Percentiles rank a stretch among this genome's conserved stretches.
Conservation (phyloP, 2,888 invertebrate species). For the Dryobota labecula region DNA sequence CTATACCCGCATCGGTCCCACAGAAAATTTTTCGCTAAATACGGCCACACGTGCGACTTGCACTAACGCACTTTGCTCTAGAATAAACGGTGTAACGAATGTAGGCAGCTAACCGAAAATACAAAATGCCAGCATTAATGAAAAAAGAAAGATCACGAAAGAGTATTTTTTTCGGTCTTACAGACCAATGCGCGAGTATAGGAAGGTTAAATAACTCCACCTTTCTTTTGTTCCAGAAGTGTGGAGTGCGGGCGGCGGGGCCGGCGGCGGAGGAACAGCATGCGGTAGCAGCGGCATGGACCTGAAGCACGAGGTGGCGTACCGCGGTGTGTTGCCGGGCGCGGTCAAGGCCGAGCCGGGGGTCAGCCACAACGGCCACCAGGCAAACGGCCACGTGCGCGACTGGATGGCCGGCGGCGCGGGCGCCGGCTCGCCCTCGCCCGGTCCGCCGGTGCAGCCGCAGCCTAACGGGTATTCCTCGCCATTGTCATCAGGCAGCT, state of each 20-base stretch:
- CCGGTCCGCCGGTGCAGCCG: conserved; percentile 91
- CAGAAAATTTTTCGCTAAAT: too few relatives aligned
- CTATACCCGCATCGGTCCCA: too few relatives aligned
- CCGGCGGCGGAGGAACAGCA: conserved; percentile 87
- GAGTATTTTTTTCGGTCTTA: too few relatives aligned
- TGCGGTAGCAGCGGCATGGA: conserved; percentile 91
- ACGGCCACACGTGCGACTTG: too few relatives aligned
- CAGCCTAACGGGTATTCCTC: conserved; percentile 95
- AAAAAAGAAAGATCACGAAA: too few relatives aligned
- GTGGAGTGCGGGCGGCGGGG: conserved; percentile 89
- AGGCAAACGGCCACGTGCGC: conserved; percentile 86
- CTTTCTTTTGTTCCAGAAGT: conserved; percentile 79
- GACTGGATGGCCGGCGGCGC: conserved; percentile 89
- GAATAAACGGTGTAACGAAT: too few relatives aligned
- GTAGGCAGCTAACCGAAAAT: too few relatives aligned
- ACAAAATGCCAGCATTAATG: too few relatives aligned
- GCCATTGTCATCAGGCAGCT: conserved; percentile 96
- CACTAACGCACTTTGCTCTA: too few relatives aligned
- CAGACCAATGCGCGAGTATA: too few relatives aligned
- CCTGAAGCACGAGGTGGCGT: conserved; percentile 92
- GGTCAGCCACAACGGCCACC: conserved; percentile 89
- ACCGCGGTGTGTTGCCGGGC: conserved; percentile 88
- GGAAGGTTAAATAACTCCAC: conserved; percentile 6
- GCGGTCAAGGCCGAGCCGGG: conserved; percentile 89
- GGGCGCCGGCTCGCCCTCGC: conserved; percentile 91